phyloP scores from a whole-genome alignment of 64 coral and sea anemone species.

The Stylophora pistillata region DNA sequence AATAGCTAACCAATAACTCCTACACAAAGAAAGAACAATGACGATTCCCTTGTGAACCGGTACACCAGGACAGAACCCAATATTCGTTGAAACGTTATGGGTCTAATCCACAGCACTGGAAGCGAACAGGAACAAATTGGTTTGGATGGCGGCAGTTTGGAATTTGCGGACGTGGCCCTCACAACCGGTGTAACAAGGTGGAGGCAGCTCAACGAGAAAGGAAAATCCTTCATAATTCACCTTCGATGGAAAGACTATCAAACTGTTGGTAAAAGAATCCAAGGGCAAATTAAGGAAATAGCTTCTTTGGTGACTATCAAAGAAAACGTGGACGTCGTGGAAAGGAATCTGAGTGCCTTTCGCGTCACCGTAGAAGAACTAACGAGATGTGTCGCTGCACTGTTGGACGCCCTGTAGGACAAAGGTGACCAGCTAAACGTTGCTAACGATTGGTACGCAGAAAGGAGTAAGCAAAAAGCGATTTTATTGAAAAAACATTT shows the following conservation, averaged over 20 bases:
- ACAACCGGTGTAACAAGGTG: too few relatives aligned
- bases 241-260: too few relatives aligned
- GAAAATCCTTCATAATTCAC: too few relatives aligned
- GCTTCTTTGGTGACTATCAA: neutral
- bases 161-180: neutral
- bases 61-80: too few relatives aligned
- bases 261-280: too few relatives aligned
- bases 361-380: conserved; percentile 14
- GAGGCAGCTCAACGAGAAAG: too few relatives aligned
- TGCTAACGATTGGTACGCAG: conserved; percentile 15
- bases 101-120: neutral
- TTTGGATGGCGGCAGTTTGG: neutral
- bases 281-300: too few relatives aligned
- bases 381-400: neutral
- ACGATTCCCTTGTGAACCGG: too few relatives aligned
- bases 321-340: conserved; percentile 19
- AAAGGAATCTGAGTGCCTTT: conserved; percentile 1
- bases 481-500: conserved; percentile 6
- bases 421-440: too few relatives aligned
- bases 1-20: too few relatives aligned
- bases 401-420: neutral
- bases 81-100: too few relatives aligned
- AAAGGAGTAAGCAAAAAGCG: neutral
- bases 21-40: too few relatives aligned
- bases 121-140: neutral